Evolutionary conservation across 2,113 vertebrate genomes (phyloP).

Genomic region (Gopherus evgoodei): DNA sequence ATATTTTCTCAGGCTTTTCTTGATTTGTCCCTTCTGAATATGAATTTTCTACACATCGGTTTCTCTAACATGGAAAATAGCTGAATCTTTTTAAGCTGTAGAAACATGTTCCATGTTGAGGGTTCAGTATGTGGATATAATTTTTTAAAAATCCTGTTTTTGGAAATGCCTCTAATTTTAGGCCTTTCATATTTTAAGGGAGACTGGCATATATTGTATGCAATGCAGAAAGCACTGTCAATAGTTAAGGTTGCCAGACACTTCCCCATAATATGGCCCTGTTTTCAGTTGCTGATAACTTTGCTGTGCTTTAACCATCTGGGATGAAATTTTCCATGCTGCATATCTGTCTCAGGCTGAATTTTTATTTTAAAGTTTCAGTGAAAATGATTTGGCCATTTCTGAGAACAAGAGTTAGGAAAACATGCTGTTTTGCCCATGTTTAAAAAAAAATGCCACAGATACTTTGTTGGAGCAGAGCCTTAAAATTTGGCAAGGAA

Average conservation of each 20-base stretch:
- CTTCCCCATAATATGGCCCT: not conserved
- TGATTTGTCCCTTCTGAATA: not conserved
- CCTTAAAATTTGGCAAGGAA: not conserved
- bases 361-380: not conserved
- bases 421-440: not conserved
- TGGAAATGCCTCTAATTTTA: not conserved
- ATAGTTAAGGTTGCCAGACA: not conserved
- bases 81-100: not conserved
- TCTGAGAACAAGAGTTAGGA: not conserved
- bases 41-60: not conserved
- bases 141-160: not conserved
- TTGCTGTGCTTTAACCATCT: not conserved
- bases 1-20: not conserved
- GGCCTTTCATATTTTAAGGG: not conserved
- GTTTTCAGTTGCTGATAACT: not conserved
- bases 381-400: not conserved
- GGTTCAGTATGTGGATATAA: not conserved
- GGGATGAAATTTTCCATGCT: not conserved
- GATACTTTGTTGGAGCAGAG: not conserved
- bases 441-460: not conserved
- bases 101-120: not conserved
- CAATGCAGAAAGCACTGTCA: not conserved
- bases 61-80: not conserved
- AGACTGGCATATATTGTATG: not conserved
- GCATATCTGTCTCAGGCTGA: not conserved